A percentile compares a stretch with the other conserved stretches of the same genome.
phyloP scores from a whole-genome alignment of 2,888 invertebrate genomes.

The Euplexia lucipara region DNA sequence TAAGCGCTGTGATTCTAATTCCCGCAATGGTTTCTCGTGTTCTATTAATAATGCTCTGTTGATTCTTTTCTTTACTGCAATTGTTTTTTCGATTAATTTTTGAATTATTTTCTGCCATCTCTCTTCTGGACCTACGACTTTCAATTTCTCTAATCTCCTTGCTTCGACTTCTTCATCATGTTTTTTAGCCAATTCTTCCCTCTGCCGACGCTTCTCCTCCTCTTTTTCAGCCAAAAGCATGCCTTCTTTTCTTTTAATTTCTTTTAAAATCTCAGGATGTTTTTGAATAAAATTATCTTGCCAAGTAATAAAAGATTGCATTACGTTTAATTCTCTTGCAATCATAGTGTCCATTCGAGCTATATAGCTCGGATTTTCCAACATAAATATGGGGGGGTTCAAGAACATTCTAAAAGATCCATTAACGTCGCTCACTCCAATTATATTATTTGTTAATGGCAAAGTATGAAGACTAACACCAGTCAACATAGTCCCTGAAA shows the following conservation, averaged over 20 bases:
- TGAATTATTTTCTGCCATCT: conserved; percentile 92
- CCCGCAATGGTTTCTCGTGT: conserved; percentile 91
- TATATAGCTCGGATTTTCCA: conserved; percentile 82
- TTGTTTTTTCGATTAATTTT: conserved; percentile 92
- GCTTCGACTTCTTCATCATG: conserved; percentile 89
- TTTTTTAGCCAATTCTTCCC: conserved; percentile 85
- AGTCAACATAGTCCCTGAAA: conserved; percentile 93
- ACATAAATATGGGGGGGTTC: conserved; percentile 90
- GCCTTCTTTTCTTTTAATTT: conserved; percentile 84
- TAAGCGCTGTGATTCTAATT: conserved; percentile 90
- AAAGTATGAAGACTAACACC: conserved; percentile 91
- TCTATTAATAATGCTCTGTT: conserved; percentile 91
- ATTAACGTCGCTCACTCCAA: conserved; percentile 93
- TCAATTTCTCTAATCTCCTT: conserved; percentile 81
- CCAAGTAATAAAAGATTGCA: conserved; percentile 90
- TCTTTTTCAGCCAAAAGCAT: conserved; percentile 83
- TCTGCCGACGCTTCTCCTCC: conserved; percentile 80
- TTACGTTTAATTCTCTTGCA: conserved; percentile 88
- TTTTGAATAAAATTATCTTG: conserved; percentile 91
- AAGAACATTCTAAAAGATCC: conserved; percentile 93
- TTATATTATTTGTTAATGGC: conserved; percentile 90
- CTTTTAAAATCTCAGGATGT: conserved; percentile 80
- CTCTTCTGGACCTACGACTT: conserved; percentile 86
- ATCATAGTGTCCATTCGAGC: conserved; percentile 85
- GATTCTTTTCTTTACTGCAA: conserved; percentile 92